phyloP scores from a whole-genome alignment of 37 sponge, comb jelly and placozoan genomes.

The Aphrocallistes beatrix region DNA sequence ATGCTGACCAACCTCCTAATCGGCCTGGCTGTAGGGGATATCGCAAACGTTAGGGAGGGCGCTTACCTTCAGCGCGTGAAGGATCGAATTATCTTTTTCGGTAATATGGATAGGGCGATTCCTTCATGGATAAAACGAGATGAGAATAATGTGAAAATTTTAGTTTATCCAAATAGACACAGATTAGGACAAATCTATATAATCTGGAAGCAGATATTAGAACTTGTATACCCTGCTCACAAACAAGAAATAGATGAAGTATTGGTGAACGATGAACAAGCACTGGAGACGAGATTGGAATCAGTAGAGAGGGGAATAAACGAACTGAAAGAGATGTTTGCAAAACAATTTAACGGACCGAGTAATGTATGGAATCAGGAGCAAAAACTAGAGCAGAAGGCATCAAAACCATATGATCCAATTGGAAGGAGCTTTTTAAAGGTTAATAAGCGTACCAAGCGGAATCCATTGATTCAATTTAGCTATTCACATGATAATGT shows the following conservation, averaged over 20 bases:
- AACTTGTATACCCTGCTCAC: background rate
- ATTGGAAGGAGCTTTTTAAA: too few species aligned
- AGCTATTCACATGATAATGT: too few species aligned
- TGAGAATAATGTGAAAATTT: background rate
- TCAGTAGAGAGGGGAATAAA: background rate
- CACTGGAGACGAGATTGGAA: background rate
- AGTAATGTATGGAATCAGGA: too few species aligned
- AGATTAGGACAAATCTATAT: background rate
- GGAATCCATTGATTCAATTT: too few species aligned
- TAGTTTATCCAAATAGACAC: background rate
- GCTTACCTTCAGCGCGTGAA: conserved; percentile 36
- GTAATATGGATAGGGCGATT: background rate
- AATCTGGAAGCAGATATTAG: background rate
- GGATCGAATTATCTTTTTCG: background rate
- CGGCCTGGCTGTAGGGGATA: conserved; percentile 85
- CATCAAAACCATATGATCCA: too few species aligned
- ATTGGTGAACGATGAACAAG: background rate
- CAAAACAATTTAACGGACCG: too few species aligned
- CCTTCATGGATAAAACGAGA: background rate
- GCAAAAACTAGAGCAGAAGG: too few species aligned
- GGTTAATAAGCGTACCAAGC: too few species aligned
- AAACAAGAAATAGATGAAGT: background rate
- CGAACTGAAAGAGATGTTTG: conserved; percentile 6
- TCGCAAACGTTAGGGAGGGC: conserved; percentile 44
- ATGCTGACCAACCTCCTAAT: conserved; percentile 72